Evolutionary conservation across 2,113 vertebrate genomes (phyloP).

Genomic region (Oriolus oriolus): DNA sequence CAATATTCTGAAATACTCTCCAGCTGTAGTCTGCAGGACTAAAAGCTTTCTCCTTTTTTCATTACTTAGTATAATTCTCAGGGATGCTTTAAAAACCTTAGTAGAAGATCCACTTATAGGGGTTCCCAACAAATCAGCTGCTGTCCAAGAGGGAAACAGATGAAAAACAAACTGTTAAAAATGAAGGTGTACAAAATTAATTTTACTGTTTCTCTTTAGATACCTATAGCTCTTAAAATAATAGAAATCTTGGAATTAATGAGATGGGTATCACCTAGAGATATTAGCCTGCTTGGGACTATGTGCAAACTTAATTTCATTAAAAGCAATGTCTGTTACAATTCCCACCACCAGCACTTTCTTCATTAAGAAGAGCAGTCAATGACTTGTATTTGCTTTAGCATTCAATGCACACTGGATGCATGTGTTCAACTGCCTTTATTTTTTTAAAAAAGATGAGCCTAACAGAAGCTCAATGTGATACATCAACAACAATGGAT

Average conservation of each 20-base stretch:
- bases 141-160: background rate
- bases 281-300: background rate
- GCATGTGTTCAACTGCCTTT: background rate
- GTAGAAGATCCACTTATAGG: slow-evolving; percentile 31
- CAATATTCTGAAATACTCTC: slow-evolving; percentile 33
- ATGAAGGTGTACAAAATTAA: slow-evolving; percentile 7
- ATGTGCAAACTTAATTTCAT: background rate
- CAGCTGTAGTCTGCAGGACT: background rate
- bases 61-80: slow-evolving; percentile 56
- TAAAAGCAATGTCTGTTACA: background rate
- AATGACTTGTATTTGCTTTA: background rate
- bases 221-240: background rate
- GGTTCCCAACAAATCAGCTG: slow-evolving; percentile 12
- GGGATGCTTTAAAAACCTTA: slow-evolving; percentile 48
- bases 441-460: background rate
- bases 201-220: background rate
- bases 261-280: background rate
- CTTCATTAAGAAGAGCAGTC: background rate
- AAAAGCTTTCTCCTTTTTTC: slow-evolving; percentile 21
- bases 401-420: background rate
- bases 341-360: background rate
- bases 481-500: background rate
- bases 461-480: background rate
- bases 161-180: background rate
- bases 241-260: background rate